Conservation (phyloP, 2,888 invertebrate species). For the Sphecodes monilicornis region DNA sequence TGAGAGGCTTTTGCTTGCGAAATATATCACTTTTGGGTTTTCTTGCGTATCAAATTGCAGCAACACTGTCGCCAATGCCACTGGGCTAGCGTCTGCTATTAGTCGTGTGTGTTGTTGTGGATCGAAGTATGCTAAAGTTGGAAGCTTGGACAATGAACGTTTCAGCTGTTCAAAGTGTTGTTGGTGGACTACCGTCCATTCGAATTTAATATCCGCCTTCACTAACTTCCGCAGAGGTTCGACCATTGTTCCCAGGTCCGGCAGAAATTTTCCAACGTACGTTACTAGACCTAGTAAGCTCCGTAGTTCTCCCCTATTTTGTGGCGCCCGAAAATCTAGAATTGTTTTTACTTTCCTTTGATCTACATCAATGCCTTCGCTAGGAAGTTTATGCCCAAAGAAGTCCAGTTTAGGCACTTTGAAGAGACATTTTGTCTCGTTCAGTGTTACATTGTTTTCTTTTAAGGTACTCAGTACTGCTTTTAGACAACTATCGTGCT, state of each 20-base stretch:
- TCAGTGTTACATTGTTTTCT: neutral
- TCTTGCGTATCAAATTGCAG: too few relatives aligned
- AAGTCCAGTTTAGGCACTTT: neutral
- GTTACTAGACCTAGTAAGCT: neutral
- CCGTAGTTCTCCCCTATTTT: neutral
- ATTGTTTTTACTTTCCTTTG: neutral
- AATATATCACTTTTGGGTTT: too few relatives aligned
- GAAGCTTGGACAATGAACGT: neutral
- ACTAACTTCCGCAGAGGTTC: neutral
- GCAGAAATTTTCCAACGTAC: neutral
- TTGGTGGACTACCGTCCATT: neutral
- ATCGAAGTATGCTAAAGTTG: slow-evolving; percentile 3
- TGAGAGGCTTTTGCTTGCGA: too few relatives aligned
- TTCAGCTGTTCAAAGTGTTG: neutral
- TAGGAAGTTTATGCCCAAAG: neutral
- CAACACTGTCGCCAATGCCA: neutral
- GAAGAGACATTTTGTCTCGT: neutral
- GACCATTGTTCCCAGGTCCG: neutral
- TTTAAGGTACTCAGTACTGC: neutral
- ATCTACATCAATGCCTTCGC: too few relatives aligned
- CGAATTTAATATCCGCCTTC: neutral
- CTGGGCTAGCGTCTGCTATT: neutral
- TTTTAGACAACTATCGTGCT: too few relatives aligned
- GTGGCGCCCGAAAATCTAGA: neutral
- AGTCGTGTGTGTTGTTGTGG: neutral